Conservation (phyloP, 2,113 vertebrate species). For the Macheiramphus alcinus region DNA sequence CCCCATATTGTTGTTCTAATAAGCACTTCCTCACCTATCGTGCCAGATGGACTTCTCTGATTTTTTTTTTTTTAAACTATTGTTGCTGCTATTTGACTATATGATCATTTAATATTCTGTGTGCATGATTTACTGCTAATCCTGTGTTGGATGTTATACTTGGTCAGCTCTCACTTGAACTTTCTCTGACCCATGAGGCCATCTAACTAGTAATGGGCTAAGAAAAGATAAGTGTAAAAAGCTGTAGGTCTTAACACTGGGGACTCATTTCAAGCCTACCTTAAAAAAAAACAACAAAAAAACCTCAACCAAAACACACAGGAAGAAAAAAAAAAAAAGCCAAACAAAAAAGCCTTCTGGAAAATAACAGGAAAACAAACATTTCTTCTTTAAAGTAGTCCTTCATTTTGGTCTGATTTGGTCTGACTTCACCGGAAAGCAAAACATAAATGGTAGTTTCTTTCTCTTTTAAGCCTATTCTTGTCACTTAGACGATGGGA, state of each 20-base stretch:
- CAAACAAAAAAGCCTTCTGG: neutral
- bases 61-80: too few relatives aligned
- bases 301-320: too few relatives aligned
- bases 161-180: neutral
- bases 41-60: neutral
- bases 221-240: neutral
- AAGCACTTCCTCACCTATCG: neutral
- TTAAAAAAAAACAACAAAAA: neutral
- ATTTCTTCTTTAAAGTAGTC: neutral
- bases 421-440: neutral
- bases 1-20: neutral
- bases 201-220: neutral
- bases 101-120: neutral
- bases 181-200: neutral
- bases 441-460: neutral
- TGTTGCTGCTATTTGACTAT: neutral
- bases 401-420: neutral
- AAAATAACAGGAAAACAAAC: neutral
- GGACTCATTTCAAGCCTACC: neutral
- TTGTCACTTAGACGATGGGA: neutral
- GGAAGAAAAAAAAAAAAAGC: neutral
- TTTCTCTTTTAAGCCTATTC: neutral
- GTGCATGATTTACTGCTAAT: neutral
- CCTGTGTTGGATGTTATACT: neutral
- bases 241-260: neutral